Conservation (phyloP, 1,140 invertebrate species). For the Drosophila ambigua region DNA sequence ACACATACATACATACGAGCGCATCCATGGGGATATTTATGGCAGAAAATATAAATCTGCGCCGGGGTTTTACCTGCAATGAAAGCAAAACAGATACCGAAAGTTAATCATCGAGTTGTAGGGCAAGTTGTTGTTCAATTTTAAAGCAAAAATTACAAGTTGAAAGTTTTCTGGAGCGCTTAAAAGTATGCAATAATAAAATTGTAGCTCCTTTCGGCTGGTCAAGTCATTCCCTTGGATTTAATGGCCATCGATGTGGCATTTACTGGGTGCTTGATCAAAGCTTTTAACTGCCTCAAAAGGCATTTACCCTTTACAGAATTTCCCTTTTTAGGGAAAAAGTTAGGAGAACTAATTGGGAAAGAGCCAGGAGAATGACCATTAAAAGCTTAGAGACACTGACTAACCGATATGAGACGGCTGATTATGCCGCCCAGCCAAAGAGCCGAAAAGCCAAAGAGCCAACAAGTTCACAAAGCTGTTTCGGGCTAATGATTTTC, state of each 20-base stretch:
- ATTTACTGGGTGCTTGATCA: conserved; percentile 24
- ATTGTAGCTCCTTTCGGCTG: conserved; percentile 9
- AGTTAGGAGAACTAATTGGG: not conserved
- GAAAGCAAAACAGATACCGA: conserved; percentile 39
- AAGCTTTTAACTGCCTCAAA: conserved; percentile 10
- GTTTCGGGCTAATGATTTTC: conserved; percentile 43
- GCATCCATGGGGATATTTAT: not conserved
- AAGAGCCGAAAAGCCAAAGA: not conserved
- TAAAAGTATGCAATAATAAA: conserved; percentile 22
- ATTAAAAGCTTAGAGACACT: not conserved
- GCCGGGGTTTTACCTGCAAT: conserved; percentile 43
- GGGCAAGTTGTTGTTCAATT: conserved; percentile 22
- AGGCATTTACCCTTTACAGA: not conserved
- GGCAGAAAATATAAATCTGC: conserved; percentile 2
- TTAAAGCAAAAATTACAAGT: conserved; percentile 37
- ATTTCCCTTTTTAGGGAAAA: not conserved
- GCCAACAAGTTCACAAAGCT: conserved; percentile 18
- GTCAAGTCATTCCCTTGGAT: conserved; percentile 23
- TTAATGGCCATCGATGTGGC: conserved; percentile 42
- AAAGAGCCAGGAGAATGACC: not conserved
- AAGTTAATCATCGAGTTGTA: conserved; percentile 26
- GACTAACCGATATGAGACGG: not conserved
- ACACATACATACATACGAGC: no score
- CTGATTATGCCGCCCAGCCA: not conserved
- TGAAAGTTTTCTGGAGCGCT: conserved; percentile 23